phyloP scores from a whole-genome alignment of 1,140 invertebrate genomes.

The Macrosteles quadrilineatus region DNA sequence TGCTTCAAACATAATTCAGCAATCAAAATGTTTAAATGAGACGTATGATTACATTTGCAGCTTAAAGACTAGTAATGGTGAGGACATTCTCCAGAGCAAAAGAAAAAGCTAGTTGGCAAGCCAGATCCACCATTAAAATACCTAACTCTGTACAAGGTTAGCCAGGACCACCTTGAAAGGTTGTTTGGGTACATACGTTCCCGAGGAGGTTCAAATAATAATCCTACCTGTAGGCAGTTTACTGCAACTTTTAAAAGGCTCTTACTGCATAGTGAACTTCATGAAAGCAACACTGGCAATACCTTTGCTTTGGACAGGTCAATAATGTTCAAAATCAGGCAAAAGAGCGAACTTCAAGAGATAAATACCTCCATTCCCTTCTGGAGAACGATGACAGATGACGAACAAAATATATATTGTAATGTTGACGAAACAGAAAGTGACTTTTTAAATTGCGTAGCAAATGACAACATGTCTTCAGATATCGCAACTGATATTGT shows the following conservation, averaged over 20 bases:
- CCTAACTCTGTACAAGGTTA: conserved; percentile 36
- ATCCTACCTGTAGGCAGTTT: conserved; percentile 30
- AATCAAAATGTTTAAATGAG: not conserved
- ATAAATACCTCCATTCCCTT: conserved; percentile 14
- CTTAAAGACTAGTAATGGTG: not conserved
- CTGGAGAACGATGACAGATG: not conserved
- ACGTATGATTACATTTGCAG: not conserved
- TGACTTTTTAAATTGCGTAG: not conserved
- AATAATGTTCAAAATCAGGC: too few species aligned
- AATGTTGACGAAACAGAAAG: not conserved
- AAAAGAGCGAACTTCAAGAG: not conserved
- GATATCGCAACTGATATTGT: not conserved
- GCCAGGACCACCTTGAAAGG: conserved; percentile 39
- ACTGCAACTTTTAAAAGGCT: conserved; percentile 23
- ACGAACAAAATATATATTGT: not conserved
- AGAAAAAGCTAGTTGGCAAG: not conserved
- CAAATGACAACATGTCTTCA: not conserved
- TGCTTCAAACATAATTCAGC: not conserved
- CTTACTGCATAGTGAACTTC: conserved; percentile 21
- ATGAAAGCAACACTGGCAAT: conserved; percentile 20
- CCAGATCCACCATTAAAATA: conserved; percentile 24
- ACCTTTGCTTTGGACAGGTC: not conserved
- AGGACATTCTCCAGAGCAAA: not conserved
- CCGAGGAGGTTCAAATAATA: conserved; percentile 34
- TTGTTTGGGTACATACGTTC: conserved; percentile 37